These are phyloP conservation scores for Sebastolobus alascanus DNA, from an alignment of 2,797 vertebrate genomes.

Conservation along the genomic window DNA sequence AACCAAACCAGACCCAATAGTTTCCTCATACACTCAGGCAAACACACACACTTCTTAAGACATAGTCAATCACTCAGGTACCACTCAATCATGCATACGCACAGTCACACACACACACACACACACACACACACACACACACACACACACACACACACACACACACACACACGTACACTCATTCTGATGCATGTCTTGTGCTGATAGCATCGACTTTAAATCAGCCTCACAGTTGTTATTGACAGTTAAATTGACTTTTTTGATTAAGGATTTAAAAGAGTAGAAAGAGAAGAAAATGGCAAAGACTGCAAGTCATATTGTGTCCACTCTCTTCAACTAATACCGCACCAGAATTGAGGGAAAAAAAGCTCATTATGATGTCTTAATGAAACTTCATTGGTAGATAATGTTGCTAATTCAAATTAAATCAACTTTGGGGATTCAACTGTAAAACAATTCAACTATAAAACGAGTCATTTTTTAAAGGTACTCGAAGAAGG, in stretches of 20 bases:
- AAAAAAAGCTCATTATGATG: background rate
- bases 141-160: background rate
- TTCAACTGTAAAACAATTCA: background rate
- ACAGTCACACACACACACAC: background rate
- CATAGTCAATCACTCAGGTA: conserved; percentile 35
- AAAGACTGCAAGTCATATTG: background rate
- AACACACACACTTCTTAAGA: conserved; percentile 31
- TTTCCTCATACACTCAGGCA: conserved; percentile 11
- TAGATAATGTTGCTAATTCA: background rate
- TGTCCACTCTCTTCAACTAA: background rate
- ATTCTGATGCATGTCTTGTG: conserved; percentile 7
- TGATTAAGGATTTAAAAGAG: conserved; percentile 26
- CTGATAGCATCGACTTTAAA: conserved; percentile 30
- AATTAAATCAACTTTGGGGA: background rate
- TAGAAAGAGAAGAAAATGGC: conserved; percentile 8
- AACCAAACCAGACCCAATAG: conserved; percentile 67
- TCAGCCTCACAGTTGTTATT: conserved; percentile 37
- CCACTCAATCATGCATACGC: conserved; percentile 15
- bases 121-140: background rate
- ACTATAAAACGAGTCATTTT: background rate
- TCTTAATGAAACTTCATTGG: background rate
- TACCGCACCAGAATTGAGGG: background rate
- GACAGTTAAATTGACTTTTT: conserved; percentile 36
- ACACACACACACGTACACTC: background rate
- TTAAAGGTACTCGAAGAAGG: background rate